A percentile compares a stretch with the other conserved stretches of the same genome.
Evolutionary conservation across 2,113 vertebrate species (phyloP).

Genomic region (Paracyprichromis sp.): DNA sequence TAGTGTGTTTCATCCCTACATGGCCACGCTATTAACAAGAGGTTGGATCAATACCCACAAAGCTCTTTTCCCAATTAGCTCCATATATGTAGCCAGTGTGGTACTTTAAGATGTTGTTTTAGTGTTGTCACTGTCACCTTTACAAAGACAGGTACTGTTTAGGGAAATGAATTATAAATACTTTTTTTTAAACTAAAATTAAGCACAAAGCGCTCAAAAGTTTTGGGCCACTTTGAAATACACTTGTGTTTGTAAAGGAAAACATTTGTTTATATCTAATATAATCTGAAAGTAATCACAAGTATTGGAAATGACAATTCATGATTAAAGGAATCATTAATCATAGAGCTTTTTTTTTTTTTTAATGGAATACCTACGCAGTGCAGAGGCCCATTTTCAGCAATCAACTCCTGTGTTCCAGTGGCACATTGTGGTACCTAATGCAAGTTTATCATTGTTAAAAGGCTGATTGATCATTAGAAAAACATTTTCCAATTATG

Average conservation of each 20-base stretch:
- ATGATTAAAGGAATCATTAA: background rate
- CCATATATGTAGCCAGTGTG: background rate
- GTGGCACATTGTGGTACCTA: background rate
- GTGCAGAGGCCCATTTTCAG: background rate
- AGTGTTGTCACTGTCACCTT: background rate
- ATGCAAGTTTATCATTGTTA: background rate
- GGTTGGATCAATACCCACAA: background rate
- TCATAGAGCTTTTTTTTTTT: background rate
- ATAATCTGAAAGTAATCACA: background rate
- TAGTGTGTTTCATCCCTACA: background rate
- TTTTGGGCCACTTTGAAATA: background rate
- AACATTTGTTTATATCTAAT: background rate
- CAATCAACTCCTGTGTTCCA: background rate
- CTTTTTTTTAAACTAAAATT: background rate
- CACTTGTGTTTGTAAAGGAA: background rate
- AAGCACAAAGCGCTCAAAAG: background rate
- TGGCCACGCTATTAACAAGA: background rate
- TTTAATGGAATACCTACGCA: background rate
- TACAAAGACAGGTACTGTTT: background rate
- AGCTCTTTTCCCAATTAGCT: background rate
- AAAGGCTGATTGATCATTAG: background rate
- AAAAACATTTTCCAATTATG: background rate
- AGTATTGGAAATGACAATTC: background rate
- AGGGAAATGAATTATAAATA: background rate
- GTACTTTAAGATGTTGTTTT: background rate